Evolutionary conservation across 2,797 vertebrate genomes (phyloP), one percentile per base, ranked within the genome.

Genomic region (Pangasius larnaudii): DNA sequence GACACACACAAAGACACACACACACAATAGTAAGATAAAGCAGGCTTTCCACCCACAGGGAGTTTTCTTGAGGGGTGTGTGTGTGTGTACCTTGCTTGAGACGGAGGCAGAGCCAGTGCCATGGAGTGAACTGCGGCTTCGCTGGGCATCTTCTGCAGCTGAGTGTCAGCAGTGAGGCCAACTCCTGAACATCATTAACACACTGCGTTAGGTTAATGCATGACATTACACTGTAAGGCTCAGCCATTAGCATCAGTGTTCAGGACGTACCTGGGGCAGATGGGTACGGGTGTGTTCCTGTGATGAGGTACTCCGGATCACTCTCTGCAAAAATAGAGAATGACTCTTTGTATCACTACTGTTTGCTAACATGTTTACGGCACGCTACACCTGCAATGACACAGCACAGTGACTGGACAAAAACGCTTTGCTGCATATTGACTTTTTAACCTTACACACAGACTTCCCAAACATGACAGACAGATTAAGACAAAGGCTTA

Each of bases 201-300:
- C 39, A 18, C 65, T 7, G 33, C 9, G 10, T 86, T 59, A 46
- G n/a, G 5, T 30, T 63, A 22, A 19, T 16, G 7, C 46, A 65
- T 10, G 46, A 78, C 16, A 13, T 33, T 24, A 51, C 9, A 13
- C n/a, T 7, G 8, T 27, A 82, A 13, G 42, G 24, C 11, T 49
- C 18, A 51, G 36, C 30, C 16, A 39, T 14, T 11, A 51, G 16
- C 4, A 7, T 67, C 42, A 2, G 61, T 30, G 27, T 49, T 51
- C 10, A 11, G 81, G 18, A 51, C 86, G n/a, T 93, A 98, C 99
- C 98, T 83, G 99, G 98, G 91, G 97, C 99, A 89, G 98, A 96
- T 5, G 98, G 99, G 89, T 99, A 99, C 0, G 98, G 97, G 91
- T 99, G 98, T n/a, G 98, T 99, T 87, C 98, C 99, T 5, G 98